These are phyloP conservation scores for Empidonax traillii DNA, from an alignment of 2,113 vertebrate species.

Conservation along the genomic window DNA sequence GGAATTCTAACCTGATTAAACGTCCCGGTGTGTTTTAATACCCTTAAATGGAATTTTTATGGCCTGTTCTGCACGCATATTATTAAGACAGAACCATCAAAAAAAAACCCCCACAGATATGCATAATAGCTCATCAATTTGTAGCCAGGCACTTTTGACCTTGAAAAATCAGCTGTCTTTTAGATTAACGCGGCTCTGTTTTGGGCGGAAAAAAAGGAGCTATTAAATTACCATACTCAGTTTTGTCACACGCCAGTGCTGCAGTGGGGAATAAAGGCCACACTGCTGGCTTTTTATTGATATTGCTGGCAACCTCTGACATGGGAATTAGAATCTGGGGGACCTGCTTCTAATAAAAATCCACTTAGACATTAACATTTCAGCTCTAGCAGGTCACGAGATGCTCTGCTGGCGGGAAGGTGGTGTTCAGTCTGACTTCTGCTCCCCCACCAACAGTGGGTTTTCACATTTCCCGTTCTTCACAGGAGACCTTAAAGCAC, in stretches of 20 bases:
- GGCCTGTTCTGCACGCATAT: constrained; percentile 67
- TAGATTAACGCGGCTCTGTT: constrained; percentile 73
- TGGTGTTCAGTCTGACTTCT: not conserved
- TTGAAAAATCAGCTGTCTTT: constrained; percentile 79
- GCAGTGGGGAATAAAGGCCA: constrained; percentile 42
- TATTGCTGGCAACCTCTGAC: constrained; percentile 64
- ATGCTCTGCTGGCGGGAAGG: not conserved
- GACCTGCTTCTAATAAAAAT: constrained; percentile 64
- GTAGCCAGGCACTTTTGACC: constrained; percentile 77
- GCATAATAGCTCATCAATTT: constrained; percentile 81
- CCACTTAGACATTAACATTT: constrained; percentile 52
- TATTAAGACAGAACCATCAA: constrained; percentile 71
- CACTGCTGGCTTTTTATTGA: constrained; percentile 55
- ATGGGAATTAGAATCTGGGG: constrained; percentile 47
- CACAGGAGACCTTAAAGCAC: not conserved
- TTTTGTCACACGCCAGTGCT: constrained; percentile 69
- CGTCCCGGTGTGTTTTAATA: constrained; percentile 71
- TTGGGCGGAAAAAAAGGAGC: constrained; percentile 58
- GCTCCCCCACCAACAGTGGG: not conserved
- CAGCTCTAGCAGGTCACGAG: not conserved
- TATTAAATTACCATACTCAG: constrained; percentile 71
- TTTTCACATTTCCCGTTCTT: not conserved
- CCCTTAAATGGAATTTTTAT: constrained; percentile 80
- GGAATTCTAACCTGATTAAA: constrained; percentile 77
- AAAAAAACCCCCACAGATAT: constrained; percentile 68